Evolutionary conservation across 2,888 invertebrate genomes (phyloP).

Genomic region (Ormyrus labotus): DNA sequence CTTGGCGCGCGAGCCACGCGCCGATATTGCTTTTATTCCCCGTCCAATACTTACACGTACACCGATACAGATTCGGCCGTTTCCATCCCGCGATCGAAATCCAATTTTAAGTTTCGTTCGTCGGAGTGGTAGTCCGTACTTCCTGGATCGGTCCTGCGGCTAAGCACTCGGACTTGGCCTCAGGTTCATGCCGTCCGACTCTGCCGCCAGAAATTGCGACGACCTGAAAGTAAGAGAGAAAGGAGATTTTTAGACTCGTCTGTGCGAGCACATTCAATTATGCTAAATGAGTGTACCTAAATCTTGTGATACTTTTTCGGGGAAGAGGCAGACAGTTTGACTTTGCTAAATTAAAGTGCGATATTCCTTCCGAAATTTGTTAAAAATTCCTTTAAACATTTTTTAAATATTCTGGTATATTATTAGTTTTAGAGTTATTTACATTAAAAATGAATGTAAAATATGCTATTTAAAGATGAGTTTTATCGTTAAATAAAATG

Average conservation of each 20-base stretch:
- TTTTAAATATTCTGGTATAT: too few relatives aligned
- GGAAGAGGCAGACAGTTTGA: too few relatives aligned
- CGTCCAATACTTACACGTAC: neutral
- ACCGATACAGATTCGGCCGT: conserved; percentile 25
- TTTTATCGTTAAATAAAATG: too few relatives aligned
- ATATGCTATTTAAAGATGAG: too few relatives aligned
- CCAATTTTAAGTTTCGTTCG: conserved; percentile 54
- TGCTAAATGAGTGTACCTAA: too few relatives aligned
- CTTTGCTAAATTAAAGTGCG: too few relatives aligned
- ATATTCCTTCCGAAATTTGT: too few relatives aligned
- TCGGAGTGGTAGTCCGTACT: conserved; percentile 29
- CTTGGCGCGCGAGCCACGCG: neutral
- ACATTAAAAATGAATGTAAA: too few relatives aligned
- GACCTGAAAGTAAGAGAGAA: conserved; percentile 13
- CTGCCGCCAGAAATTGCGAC: conserved; percentile 37
- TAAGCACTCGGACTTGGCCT: conserved; percentile 20
- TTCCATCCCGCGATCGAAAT: conserved; percentile 52
- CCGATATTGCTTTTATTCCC: conserved; percentile 13
- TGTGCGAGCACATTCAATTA: conserved; percentile 20
- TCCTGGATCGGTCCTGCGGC: conserved; percentile 26
- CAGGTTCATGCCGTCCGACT: conserved; percentile 14
- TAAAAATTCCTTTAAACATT: too few relatives aligned
- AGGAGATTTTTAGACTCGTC: conserved; percentile 11
- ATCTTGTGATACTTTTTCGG: too few relatives aligned
- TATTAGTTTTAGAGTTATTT: too few relatives aligned